Evolutionary conservation across 2,113 vertebrate species (phyloP).

Genomic region (Pedetes capensis): DNA sequence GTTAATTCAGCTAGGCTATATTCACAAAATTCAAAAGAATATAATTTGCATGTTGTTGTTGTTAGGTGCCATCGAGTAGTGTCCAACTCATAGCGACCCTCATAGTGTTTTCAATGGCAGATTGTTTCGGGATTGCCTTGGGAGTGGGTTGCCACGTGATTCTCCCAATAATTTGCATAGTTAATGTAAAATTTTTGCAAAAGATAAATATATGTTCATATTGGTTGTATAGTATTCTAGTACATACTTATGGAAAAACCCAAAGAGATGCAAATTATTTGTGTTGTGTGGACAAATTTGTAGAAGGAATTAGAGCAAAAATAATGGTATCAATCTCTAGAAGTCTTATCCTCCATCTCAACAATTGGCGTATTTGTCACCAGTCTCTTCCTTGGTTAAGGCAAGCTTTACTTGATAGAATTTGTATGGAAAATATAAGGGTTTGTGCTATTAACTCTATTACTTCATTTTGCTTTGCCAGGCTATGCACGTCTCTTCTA

Average conservation of each 20-base stretch:
- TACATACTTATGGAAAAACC: background rate
- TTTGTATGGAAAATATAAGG: background rate
- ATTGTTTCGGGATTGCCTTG: too few species aligned
- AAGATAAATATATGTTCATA: background rate
- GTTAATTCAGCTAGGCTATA: background rate
- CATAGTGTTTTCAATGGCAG: too few species aligned
- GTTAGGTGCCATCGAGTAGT: too few species aligned
- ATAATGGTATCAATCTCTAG: background rate
- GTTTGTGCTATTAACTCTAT: background rate
- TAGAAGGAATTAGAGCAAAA: background rate
- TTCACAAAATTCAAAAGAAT: background rate
- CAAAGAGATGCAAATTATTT: background rate
- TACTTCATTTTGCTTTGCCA: background rate
- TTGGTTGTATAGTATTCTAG: background rate
- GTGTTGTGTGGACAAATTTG: too few species aligned
- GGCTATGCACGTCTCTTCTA: background rate
- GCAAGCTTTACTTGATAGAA: background rate
- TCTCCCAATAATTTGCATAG: too few species aligned
- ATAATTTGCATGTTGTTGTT: background rate
- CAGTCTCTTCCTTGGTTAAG: background rate
- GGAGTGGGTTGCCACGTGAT: too few species aligned
- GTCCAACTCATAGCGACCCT: too few species aligned
- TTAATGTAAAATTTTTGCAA: background rate
- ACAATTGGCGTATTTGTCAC: background rate
- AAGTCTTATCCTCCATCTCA: background rate